Evolutionary conservation across 2,888 invertebrate genomes (phyloP).

Genomic region (Scelioninae gen. 2): DNA sequence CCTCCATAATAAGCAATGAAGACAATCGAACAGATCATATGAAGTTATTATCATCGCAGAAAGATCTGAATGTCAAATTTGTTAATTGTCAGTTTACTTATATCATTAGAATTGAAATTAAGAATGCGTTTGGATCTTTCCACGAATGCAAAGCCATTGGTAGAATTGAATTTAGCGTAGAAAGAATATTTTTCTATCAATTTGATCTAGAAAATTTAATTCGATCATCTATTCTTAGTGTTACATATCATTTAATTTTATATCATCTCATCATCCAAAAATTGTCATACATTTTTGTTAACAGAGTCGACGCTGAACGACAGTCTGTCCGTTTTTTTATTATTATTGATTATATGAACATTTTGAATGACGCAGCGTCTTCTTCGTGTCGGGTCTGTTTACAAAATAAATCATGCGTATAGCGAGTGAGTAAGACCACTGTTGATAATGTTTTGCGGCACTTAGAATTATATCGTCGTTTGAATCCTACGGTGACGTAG

Average conservation of each 20-base stretch:
- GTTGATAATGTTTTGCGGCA: slow-evolving; percentile 57
- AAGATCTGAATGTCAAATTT: slow-evolving; percentile 50
- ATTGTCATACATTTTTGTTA: slow-evolving; percentile 4
- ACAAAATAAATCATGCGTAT: slow-evolving; percentile 25
- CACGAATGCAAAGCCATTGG: slow-evolving; percentile 11
- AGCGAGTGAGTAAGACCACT: slow-evolving; percentile 28
- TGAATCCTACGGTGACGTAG: slow-evolving; percentile 59
- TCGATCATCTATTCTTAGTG: slow-evolving; percentile 50
- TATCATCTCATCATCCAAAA: slow-evolving; percentile 25
- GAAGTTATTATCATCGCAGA: slow-evolving; percentile 58
- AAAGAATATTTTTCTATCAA: slow-evolving; percentile 74
- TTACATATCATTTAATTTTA: slow-evolving; percentile 26
- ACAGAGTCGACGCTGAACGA: slow-evolving; percentile 15
- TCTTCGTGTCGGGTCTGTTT: slow-evolving; percentile 17
- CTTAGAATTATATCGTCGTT: slow-evolving; percentile 65
- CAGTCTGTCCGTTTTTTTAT: slow-evolving; percentile 20
- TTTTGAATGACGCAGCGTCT: slow-evolving; percentile 15
- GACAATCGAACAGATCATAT: slow-evolving; percentile 70
- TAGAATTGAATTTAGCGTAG: slow-evolving; percentile 66
- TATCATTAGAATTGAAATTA: no score
- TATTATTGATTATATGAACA: not conserved
- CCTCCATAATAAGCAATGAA: slow-evolving; percentile 71
- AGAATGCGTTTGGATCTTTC: slow-evolving; percentile 26
- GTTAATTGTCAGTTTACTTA: no score
- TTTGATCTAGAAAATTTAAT: slow-evolving; percentile 60